These are phyloP conservation scores for Brachionus manjavacas DNA, from an alignment of 1,140 invertebrate genomes.

Conservation along the genomic window DNA sequence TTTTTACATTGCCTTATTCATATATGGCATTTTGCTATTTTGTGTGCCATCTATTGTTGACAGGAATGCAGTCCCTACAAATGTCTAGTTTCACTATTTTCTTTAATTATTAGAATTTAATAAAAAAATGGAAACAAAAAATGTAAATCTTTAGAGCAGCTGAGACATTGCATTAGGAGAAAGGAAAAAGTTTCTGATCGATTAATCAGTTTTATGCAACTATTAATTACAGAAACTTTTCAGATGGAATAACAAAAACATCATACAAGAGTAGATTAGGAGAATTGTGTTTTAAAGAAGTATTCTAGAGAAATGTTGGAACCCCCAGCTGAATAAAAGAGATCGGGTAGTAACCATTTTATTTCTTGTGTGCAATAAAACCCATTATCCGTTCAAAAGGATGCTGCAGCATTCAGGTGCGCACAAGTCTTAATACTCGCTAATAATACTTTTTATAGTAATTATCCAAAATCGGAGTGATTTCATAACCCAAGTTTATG, in stretches of 20 bases:
- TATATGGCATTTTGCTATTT: too few species aligned
- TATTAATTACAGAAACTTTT: neutral
- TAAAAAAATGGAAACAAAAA: too few species aligned
- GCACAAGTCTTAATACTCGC: too few species aligned
- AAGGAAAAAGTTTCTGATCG: neutral
- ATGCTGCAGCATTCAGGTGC: neutral
- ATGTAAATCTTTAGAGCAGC: neutral
- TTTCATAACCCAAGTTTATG: neutral
- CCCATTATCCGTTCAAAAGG: neutral
- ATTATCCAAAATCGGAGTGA: neutral
- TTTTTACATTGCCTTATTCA: too few species aligned
- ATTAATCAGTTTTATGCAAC: neutral
- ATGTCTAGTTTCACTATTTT: too few species aligned
- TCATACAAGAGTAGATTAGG: too few species aligned
- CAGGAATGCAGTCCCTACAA: too few species aligned
- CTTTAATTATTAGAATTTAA: too few species aligned
- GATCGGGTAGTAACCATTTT: neutral
- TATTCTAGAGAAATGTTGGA: neutral
- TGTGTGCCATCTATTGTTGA: too few species aligned
- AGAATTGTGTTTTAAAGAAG: too few species aligned
- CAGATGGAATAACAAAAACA: neutral
- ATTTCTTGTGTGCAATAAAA: neutral
- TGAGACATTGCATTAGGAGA: neutral
- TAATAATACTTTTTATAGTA: neutral
- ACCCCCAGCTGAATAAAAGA: neutral